These are phyloP conservation scores for Toxonevra muliebris DNA, from an alignment of 2,888 invertebrate genomes.

Conservation along the genomic window DNA sequence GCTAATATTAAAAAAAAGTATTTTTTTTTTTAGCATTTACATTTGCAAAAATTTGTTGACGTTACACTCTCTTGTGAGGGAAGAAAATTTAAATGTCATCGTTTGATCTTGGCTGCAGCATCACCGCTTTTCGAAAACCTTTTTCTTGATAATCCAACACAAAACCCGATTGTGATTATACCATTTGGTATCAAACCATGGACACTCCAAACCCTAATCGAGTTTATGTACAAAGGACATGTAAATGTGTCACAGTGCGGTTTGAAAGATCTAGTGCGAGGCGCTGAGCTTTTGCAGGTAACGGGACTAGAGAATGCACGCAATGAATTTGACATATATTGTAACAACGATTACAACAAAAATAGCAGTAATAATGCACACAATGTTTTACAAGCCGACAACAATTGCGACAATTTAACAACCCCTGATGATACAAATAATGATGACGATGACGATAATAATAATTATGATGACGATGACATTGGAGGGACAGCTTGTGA, in stretches of 20 bases:
- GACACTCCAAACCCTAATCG: constrained; percentile 81
- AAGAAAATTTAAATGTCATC: constrained; percentile 79
- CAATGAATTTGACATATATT: constrained; percentile 2
- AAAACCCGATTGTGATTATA: constrained; percentile 78
- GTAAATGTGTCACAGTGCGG: constrained; percentile 83
- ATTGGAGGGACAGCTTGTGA: no score
- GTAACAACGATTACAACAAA: neutral
- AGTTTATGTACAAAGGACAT: constrained; percentile 86
- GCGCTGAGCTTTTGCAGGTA: constrained; percentile 81
- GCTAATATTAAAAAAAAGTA: no score
- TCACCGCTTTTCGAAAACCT: constrained; percentile 72
- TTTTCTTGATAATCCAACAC: constrained; percentile 71
- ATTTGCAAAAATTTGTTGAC: constrained; percentile 72
- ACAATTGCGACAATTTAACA: no score
- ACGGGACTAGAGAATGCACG: constrained; percentile 66
- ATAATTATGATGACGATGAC: no score
- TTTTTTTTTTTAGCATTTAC: no score
- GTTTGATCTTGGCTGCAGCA: constrained; percentile 81
- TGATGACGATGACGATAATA: no score
- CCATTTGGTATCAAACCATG: constrained; percentile 82
- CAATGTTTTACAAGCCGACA: no score
- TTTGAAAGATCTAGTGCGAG: constrained; percentile 76
- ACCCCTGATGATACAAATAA: no score
- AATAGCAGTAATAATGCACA: no score
- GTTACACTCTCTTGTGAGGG: constrained; percentile 84